Evolutionary conservation across 2,797 vertebrate species (phyloP).

Genomic region (Enteromius trimaculatus): DNA sequence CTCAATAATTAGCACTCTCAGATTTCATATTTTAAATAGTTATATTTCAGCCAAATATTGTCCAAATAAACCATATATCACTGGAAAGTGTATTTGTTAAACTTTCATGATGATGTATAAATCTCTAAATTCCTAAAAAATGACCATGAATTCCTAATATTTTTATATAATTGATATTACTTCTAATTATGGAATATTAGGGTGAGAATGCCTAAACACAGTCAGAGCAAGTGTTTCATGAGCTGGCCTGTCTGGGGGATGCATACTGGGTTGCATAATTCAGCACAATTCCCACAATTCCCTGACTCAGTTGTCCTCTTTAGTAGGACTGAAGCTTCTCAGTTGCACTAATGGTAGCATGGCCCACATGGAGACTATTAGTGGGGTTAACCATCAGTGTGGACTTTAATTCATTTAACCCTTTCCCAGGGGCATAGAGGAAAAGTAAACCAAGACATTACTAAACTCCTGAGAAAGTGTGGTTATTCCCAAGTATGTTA

Average conservation of each 20-base stretch:
- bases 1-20: no score
- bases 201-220: neutral
- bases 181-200: neutral
- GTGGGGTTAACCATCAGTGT: slow-evolving; percentile 56
- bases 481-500: neutral
- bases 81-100: neutral
- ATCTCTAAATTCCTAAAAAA: neutral
- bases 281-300: slow-evolving; percentile 59
- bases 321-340: slow-evolving; percentile 46
- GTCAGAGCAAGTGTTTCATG: slow-evolving; percentile 30
- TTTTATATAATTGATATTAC: neutral
- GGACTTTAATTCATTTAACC: slow-evolving; percentile 56
- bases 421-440: slow-evolving; percentile 30
- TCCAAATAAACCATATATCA: neutral
- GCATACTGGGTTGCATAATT: slow-evolving; percentile 48
- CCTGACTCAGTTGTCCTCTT: slow-evolving; percentile 54
- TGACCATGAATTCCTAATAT: neutral
- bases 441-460: neutral
- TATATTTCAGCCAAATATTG: neutral
- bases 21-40: neutral
- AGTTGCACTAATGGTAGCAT: slow-evolving; percentile 57
- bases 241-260: slow-evolving; percentile 19
- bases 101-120: neutral
- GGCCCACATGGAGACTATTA: slow-evolving; percentile 56
- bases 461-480: neutral